Conservation (phyloP, 2,797 vertebrate species). For the Percopsis omiscomaycus region DNA sequence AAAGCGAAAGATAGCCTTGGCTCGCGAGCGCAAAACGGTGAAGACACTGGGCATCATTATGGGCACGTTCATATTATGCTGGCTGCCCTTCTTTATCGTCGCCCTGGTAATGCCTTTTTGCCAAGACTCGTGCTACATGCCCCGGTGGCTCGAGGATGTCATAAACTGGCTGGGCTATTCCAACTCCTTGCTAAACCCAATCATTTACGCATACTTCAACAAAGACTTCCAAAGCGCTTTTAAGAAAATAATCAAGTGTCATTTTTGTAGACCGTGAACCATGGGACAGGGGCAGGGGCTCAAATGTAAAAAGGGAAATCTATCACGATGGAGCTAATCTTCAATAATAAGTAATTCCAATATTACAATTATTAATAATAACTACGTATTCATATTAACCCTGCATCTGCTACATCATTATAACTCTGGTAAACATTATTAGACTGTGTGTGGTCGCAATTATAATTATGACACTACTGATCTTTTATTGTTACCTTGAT, state of each 20-base stretch:
- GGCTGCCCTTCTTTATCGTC: slow-evolving; percentile 97
- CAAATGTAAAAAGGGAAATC: too few species aligned
- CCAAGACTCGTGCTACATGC: slow-evolving; percentile 87
- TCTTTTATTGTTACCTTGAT: too few species aligned
- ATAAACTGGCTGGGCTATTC: slow-evolving; percentile 98
- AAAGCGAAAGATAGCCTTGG: slow-evolving; percentile 91
- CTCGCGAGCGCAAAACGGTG: slow-evolving; percentile 95
- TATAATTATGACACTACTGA: too few species aligned
- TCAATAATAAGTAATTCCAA: too few species aligned
- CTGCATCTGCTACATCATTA: too few species aligned
- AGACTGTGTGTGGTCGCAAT: too few species aligned
- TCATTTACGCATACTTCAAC: slow-evolving; percentile 99
- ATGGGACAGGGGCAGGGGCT: slow-evolving; percentile 12
- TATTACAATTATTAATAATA: too few species aligned
- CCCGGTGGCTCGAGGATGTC: slow-evolving; percentile 84
- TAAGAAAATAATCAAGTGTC: slow-evolving; percentile 96
- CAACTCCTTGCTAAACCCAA: slow-evolving; percentile 96
- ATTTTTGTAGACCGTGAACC: slow-evolving; percentile 86
- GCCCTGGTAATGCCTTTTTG: slow-evolving; percentile 94
- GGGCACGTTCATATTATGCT: slow-evolving; percentile 98
- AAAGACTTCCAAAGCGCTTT: slow-evolving; percentile 98
- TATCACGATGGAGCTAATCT: neutral
- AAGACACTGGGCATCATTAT: slow-evolving; percentile 98
- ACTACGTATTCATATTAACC: too few species aligned
- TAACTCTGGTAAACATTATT: too few species aligned